Evolutionary conservation across 2,797 vertebrate genomes (phyloP).

Genomic region (Urophycis tenuis): DNA sequence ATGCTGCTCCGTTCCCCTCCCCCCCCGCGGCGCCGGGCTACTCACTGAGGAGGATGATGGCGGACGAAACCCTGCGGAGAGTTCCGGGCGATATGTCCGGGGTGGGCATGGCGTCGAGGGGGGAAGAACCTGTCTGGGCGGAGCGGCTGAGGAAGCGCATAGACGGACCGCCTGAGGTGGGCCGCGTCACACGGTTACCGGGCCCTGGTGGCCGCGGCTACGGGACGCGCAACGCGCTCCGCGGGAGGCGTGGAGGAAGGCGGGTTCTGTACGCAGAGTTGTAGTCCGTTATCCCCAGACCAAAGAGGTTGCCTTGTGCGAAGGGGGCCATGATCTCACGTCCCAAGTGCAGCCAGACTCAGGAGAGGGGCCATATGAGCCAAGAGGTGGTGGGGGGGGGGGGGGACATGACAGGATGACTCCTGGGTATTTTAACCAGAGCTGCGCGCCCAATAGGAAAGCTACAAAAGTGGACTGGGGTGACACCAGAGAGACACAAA

Average conservation of each 20-base stretch:
- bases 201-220: neutral
- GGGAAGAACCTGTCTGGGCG: too few species aligned
- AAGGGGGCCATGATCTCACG: constrained; percentile 35
- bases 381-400: constrained; percentile 7
- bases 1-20: neutral
- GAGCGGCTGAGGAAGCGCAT: neutral
- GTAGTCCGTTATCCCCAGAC: constrained; percentile 14
- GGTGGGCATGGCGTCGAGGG: constrained; percentile 42
- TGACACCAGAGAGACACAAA: constrained; percentile 50
- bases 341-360: constrained; percentile 49
- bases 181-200: neutral
- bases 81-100: constrained; percentile 51
- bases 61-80: constrained; percentile 56
- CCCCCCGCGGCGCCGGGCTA: constrained; percentile 4
- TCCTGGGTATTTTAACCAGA: constrained; percentile 69
- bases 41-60: constrained; percentile 65
- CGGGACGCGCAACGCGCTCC: neutral
- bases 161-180: neutral
- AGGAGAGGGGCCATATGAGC: constrained; percentile 47
- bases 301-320: constrained; percentile 36
- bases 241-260: neutral
- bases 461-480: constrained; percentile 50
- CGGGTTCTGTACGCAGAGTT: neutral
- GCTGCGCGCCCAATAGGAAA: constrained; percentile 45
- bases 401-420: constrained; percentile 52